Evolutionary conservation across 2,888 invertebrate genomes (phyloP).

Genomic region (Hypercompe scribonia): DNA sequence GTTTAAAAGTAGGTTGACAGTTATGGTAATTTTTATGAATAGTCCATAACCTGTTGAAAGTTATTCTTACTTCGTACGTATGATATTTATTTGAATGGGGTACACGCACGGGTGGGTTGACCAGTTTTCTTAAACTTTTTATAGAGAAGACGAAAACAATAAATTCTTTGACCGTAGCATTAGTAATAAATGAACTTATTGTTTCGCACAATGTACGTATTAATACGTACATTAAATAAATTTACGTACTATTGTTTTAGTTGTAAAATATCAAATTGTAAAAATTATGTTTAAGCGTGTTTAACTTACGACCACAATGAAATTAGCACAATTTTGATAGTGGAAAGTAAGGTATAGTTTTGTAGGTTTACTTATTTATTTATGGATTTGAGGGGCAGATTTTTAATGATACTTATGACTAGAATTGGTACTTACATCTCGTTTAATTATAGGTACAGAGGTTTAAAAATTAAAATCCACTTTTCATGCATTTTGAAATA

Average conservation of each 20-base stretch:
- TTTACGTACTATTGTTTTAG: constrained; percentile 40
- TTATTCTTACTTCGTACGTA: too few relatives aligned
- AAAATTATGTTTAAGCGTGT: not conserved
- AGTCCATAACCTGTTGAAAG: too few relatives aligned
- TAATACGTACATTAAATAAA: constrained; percentile 36
- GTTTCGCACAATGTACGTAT: constrained; percentile 16
- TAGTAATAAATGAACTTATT: constrained; percentile 26
- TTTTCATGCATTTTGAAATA: not conserved
- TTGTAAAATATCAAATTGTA: not conserved
- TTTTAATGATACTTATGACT: not conserved
- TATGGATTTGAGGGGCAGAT: not conserved
- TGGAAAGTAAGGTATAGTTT: not conserved
- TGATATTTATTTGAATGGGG: too few relatives aligned
- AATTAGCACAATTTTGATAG: not conserved
- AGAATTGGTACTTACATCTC: not conserved
- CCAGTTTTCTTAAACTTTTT: too few relatives aligned
- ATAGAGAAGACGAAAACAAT: not conserved
- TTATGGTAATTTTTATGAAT: too few relatives aligned
- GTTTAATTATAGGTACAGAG: not conserved
- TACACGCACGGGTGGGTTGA: too few relatives aligned
- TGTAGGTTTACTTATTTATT: not conserved
- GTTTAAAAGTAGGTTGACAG: too few relatives aligned
- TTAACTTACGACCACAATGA: not conserved
- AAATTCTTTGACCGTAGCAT: not conserved
- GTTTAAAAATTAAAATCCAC: not conserved